Percentiles rank a stretch among this genome's conserved stretches.
phyloP scores from a whole-genome alignment of 1,140 invertebrate species.

The Drosophila pseudoobscura region DNA sequence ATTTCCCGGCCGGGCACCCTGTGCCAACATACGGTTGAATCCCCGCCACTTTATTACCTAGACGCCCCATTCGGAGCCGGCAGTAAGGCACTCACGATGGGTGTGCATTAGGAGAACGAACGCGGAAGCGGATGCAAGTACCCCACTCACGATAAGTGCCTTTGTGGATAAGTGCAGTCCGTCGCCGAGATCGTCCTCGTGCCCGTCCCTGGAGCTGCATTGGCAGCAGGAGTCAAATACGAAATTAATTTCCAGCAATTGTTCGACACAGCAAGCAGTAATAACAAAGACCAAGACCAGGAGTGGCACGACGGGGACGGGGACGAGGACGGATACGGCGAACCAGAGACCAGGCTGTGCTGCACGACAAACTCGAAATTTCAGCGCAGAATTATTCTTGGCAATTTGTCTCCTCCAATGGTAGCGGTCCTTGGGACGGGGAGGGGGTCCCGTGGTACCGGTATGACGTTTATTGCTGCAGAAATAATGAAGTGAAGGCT shows the following conservation, averaged over 20 bases:
- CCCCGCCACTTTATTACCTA: neutral
- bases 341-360: conserved; percentile 1
- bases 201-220: conserved; percentile 13
- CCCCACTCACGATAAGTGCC: conserved; percentile 62
- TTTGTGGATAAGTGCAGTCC: conserved; percentile 59
- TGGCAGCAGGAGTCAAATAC: conserved; percentile 61
- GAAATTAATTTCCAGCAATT: conserved; percentile 66
- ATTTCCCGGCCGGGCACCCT: conserved; percentile 54
- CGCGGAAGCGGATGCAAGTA: conserved; percentile 56
- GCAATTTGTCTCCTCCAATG: conserved; percentile 57
- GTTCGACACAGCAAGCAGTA: conserved; percentile 56
- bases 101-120: conserved; percentile 48
- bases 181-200: conserved; percentile 7
- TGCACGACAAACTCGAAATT: conserved; percentile 43
- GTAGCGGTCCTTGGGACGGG: neutral
- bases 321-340: neutral
- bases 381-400: conserved; percentile 47
- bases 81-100: conserved; percentile 24
- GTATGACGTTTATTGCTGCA: conserved; percentile 56
- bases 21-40: conserved; percentile 32
- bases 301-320: neutral
- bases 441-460: neutral
- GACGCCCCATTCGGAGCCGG: conserved; percentile 8
- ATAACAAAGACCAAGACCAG: conserved; percentile 38
- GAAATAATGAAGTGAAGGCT: conserved; percentile 61